These are phyloP conservation scores for Dasyornis broadbenti DNA, from an alignment of 2,113 vertebrate species.

Conservation along the genomic window DNA sequence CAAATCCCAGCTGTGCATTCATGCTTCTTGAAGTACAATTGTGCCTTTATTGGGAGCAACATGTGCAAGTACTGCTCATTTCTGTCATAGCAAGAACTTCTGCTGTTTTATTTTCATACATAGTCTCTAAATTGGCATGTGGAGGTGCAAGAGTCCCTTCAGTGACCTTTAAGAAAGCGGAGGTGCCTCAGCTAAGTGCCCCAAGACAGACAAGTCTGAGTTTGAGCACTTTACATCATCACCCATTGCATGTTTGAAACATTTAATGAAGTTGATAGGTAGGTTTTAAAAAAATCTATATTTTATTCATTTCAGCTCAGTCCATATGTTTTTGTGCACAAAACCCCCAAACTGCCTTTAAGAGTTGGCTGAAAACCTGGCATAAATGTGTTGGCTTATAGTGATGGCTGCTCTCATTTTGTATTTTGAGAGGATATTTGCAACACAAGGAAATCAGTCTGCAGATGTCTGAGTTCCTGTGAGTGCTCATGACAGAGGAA, in stretches of 20 bases:
- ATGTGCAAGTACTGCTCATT: background rate
- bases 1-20: background rate
- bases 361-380: background rate
- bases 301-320: background rate
- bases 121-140: background rate
- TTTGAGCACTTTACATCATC: background rate
- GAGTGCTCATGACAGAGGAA: background rate
- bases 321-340: background rate
- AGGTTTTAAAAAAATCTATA: background rate
- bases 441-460: background rate
- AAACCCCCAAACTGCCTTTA: background rate
- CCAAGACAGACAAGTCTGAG: background rate
- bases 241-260: fast-evolving
- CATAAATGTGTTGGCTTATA: background rate
- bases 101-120: background rate
- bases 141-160: background rate
- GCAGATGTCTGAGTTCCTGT: background rate
- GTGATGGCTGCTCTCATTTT: background rate
- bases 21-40: background rate
- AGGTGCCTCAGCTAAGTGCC: background rate
- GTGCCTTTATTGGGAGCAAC: background rate
- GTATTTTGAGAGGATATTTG: background rate
- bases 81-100: background rate
- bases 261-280: background rate
- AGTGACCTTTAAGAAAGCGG: background rate